Evolutionary conservation across 2,113 vertebrate species (phyloP).

Genomic region (Pluvialis apricaria): DNA sequence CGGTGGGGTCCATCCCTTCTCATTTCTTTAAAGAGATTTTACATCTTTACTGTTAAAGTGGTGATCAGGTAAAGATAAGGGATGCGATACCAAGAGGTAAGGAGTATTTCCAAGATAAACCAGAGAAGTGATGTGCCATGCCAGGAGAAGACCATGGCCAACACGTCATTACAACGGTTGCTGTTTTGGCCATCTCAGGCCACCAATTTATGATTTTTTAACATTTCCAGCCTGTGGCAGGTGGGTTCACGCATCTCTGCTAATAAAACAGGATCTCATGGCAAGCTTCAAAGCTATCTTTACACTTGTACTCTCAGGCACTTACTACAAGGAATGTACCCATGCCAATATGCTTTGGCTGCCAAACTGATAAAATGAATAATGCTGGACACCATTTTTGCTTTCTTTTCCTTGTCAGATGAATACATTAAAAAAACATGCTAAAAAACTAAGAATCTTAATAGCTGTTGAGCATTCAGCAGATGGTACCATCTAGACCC

Average conservation of each 20-base stretch:
- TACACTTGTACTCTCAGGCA: slow-evolving; percentile 18
- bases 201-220: neutral
- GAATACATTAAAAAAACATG: slow-evolving; percentile 26
- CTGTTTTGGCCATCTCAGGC: neutral
- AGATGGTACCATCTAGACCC: slow-evolving; percentile 40
- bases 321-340: slow-evolving; percentile 47
- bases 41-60: neutral
- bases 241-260: slow-evolving; percentile 22
- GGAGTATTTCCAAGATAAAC: neutral
- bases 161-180: rapidly evolving
- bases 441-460: slow-evolving; percentile 32
- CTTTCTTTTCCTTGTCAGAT: slow-evolving; percentile 56
- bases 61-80: neutral
- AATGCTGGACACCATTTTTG: slow-evolving; percentile 42
- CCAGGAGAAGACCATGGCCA: neutral
- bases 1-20: too few species aligned
- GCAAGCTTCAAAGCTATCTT: slow-evolving; percentile 50
- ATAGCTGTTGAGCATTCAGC: slow-evolving; percentile 35
- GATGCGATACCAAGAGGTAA: neutral
- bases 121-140: rapidly evolving
- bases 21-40: neutral
- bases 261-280: slow-evolving; percentile 48
- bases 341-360: slow-evolving; percentile 48
- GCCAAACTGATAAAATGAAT: slow-evolving; percentile 54
- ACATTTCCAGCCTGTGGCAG: slow-evolving; percentile 29